Evolutionary conservation across 2,113 vertebrate genomes (phyloP).

Genomic region (Dromiciops gliroides): DNA sequence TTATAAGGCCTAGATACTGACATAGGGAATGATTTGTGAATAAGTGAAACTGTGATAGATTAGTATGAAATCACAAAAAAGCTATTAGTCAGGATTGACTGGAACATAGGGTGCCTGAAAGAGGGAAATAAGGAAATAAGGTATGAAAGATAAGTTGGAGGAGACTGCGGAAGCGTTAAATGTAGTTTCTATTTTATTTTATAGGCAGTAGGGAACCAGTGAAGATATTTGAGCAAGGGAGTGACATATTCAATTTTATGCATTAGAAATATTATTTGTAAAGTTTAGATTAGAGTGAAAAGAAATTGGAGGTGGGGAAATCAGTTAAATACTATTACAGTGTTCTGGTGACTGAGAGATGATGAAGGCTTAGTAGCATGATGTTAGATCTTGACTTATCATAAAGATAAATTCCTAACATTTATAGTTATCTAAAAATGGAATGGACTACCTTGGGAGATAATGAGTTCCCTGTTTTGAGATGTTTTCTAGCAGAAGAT

Average conservation of each 20-base stretch:
- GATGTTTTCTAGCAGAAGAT: background rate
- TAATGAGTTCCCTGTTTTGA: background rate
- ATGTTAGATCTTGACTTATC: background rate
- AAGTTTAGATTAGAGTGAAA: background rate
- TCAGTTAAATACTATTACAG: background rate
- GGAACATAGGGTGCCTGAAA: background rate
- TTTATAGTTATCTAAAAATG: background rate
- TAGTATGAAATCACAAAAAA: background rate
- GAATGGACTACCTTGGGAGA: background rate
- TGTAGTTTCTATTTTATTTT: background rate
- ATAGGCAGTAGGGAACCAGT: background rate
- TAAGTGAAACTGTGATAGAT: background rate
- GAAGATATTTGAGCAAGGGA: background rate
- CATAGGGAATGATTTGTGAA: background rate
- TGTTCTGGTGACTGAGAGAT: background rate
- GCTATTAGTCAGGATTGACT: background rate
- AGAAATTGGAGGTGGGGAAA: background rate
- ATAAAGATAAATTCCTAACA: background rate
- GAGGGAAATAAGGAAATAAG: background rate
- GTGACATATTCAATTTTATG: background rate
- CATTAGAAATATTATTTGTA: background rate
- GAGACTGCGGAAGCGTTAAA: background rate
- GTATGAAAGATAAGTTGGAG: background rate
- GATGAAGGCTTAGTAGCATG: background rate
- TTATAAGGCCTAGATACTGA: background rate